Conservation (phyloP, 2,888 invertebrate genomes). For the Petrolisthes cinctipes region DNA sequence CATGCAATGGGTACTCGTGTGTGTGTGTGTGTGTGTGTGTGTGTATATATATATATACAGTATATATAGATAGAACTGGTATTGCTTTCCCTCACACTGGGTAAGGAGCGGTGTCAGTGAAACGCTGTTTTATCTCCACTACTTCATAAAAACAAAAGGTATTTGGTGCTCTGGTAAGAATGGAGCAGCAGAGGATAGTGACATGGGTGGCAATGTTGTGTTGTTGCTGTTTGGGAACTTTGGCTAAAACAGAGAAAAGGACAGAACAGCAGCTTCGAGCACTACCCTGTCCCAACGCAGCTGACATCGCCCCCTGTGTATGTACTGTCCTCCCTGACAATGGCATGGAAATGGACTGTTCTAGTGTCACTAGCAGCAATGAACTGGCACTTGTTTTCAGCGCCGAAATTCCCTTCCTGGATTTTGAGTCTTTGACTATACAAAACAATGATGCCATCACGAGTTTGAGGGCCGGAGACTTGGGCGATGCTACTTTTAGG, state of each 20-base stretch:
- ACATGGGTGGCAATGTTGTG: background rate
- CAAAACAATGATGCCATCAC: background rate
- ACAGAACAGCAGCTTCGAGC: background rate
- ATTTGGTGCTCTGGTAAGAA: background rate
- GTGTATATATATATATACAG: no score
- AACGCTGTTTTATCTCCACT: background rate
- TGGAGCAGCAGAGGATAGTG: background rate
- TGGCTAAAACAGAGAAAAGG: background rate
- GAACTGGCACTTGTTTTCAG: background rate
- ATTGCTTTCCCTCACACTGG: no score
- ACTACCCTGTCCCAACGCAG: background rate
- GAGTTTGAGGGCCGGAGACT: background rate
- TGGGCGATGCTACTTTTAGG: conserved; percentile 1
- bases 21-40: no score
- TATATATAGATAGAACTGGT: no score
- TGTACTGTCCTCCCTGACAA: background rate
- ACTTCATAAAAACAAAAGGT: background rate
- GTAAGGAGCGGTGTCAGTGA: no score
- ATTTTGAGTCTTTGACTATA: background rate
- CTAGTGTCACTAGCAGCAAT: background rate
- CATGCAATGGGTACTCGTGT: no score
- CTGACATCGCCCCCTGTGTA: background rate
- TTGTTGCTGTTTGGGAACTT: background rate
- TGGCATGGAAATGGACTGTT: conserved; percentile 14
- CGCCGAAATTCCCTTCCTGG: background rate